A percentile compares a stretch with the other conserved stretches of the same genome.
Evolutionary conservation across 2,797 vertebrate genomes (phyloP).

Genomic region (Iguana delicatissima): DNA sequence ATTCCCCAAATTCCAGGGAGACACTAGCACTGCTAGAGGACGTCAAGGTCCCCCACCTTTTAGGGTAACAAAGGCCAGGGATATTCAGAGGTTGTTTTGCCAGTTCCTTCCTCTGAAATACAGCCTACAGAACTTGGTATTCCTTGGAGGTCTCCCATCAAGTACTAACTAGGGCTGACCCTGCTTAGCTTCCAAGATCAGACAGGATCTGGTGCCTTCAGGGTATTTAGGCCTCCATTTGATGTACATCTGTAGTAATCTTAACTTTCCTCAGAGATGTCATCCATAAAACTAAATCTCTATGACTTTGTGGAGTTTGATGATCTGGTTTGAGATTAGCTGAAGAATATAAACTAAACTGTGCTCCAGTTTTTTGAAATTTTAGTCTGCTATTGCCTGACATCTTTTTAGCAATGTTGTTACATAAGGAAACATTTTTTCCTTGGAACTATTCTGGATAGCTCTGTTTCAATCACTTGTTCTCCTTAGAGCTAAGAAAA

Average conservation of each 20-base stretch:
- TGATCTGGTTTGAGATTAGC: slow-evolving; percentile 3
- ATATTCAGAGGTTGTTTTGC: too few relatives aligned
- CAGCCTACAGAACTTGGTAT: too few relatives aligned
- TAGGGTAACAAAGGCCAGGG: too few relatives aligned
- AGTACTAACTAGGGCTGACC: too few relatives aligned
- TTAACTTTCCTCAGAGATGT: background rate
- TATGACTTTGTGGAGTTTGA: background rate
- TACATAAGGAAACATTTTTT: background rate
- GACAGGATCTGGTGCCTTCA: too few relatives aligned
- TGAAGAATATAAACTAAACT: background rate
- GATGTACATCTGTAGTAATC: background rate
- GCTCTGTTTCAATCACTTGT: background rate
- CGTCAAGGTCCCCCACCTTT: too few relatives aligned
- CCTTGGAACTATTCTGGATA: background rate
- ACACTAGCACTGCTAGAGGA: too few relatives aligned
- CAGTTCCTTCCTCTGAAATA: too few relatives aligned
- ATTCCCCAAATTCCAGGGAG: too few relatives aligned
- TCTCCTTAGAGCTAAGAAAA: background rate
- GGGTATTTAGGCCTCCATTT: background rate
- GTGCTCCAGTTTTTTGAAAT: background rate
- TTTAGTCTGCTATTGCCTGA: background rate
- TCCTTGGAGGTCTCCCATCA: too few relatives aligned
- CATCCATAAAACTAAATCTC: background rate
- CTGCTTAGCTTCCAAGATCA: too few relatives aligned
- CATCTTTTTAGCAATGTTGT: background rate